A percentile compares a stretch with the other conserved stretches of the same genome.
Evolutionary conservation across 1,140 invertebrate genomes (phyloP).

Genomic region (Thalassaphorura encarpata): DNA sequence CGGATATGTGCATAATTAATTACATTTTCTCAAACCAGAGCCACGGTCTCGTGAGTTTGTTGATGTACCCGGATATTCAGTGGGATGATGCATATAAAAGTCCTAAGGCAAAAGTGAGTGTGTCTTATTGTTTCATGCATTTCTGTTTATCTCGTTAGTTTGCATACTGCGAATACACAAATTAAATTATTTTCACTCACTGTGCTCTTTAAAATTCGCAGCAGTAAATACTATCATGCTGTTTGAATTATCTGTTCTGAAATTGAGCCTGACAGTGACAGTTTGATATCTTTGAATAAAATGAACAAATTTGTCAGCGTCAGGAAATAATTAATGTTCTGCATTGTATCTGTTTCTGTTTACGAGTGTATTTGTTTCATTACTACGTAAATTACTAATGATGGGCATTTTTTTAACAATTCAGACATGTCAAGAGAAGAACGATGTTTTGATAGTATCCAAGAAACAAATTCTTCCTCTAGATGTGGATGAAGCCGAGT

Average conservation of each 20-base stretch:
- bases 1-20: slow-evolving; percentile 8
- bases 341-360: too few species aligned
- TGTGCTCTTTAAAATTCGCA: too few species aligned
- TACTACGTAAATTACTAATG: slow-evolving; percentile 8
- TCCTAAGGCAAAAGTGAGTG: slow-evolving; percentile 27
- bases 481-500: slow-evolving; percentile 46
- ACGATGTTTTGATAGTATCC: slow-evolving; percentile 51
- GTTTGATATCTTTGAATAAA: too few species aligned
- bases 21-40: neutral
- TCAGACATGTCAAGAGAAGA: slow-evolving; percentile 58
- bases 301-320: too few species aligned
- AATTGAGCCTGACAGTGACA: slow-evolving; percentile 1
- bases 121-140: too few species aligned
- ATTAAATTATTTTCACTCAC: neutral
- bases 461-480: slow-evolving; percentile 67
- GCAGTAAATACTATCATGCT: too few species aligned
- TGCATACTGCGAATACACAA: neutral
- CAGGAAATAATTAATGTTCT: too few species aligned
- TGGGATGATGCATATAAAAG: slow-evolving; percentile 29
- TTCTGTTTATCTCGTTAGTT: too few species aligned
- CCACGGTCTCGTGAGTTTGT: slow-evolving; percentile 13
- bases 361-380: too few species aligned
- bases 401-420: slow-evolving; percentile 27
- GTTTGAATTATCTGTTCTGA: slow-evolving; percentile 3
- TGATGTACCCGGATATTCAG: slow-evolving; percentile 31